phyloP scores from a whole-genome alignment of 30 jellyfish, hydroid and myxozoan species.

The Nemopilema nomurai region DNA sequence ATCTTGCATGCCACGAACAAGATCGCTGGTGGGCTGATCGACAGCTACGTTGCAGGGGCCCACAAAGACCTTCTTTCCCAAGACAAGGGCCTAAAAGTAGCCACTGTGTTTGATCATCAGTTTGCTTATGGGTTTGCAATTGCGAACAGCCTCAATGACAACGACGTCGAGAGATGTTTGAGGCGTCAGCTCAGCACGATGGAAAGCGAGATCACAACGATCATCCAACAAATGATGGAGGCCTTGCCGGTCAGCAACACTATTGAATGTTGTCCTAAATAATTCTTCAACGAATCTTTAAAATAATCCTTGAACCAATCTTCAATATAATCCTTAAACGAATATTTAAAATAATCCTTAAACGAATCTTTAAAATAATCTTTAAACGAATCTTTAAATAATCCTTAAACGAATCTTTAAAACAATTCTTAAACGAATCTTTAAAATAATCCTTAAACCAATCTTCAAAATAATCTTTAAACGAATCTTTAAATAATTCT shows the following conservation, averaged over 20 bases:
- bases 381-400: too few relatives aligned
- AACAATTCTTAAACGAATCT: too few relatives aligned
- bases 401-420: too few relatives aligned
- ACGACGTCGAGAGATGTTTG: slow-evolving; percentile 88
- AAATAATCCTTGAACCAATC: too few relatives aligned
- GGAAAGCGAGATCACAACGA: slow-evolving; percentile 83
- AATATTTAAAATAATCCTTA: too few relatives aligned
- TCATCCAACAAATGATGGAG: slow-evolving; percentile 74
- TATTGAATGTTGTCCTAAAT: too few relatives aligned
- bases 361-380: too few relatives aligned
- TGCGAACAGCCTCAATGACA: slow-evolving; percentile 57
- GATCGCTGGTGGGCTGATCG: slow-evolving; percentile 93
- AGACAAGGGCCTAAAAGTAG: slow-evolving; percentile 74
- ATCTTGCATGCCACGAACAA: slow-evolving; percentile 47
- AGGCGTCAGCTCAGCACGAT: slow-evolving; percentile 85
- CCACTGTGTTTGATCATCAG: slow-evolving; percentile 93
- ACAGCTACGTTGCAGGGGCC: slow-evolving; percentile 97
- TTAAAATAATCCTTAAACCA: too few relatives aligned
- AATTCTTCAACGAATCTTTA: too few relatives aligned
- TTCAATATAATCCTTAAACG: too few relatives aligned
- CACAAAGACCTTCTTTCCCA: slow-evolving; percentile 53
- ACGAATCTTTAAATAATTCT: too few relatives aligned
- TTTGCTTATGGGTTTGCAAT: slow-evolving; percentile 96
- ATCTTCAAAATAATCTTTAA: too few relatives aligned
- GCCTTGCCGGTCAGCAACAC: slow-evolving; percentile 97